Conservation (phyloP, 1,140 invertebrate genomes). For the Bombus superbus region DNA sequence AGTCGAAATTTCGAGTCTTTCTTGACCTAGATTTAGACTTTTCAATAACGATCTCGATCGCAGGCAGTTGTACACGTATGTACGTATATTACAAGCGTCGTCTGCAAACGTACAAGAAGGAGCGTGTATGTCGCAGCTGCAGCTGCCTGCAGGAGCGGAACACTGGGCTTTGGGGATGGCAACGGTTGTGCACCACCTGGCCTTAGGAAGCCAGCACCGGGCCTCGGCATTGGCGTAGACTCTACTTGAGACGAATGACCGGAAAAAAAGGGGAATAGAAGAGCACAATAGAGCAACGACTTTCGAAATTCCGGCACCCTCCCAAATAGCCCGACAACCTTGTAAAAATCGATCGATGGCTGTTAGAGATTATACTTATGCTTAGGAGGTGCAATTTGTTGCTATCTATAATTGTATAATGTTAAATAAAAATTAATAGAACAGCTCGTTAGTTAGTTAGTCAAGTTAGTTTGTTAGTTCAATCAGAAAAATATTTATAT, state of each 20-base stretch:
- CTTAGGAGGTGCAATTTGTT: neutral
- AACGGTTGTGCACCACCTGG: constrained; percentile 81
- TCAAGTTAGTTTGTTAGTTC: no score
- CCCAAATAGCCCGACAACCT: neutral
- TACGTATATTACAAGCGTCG: constrained; percentile 18
- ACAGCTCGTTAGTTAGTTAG: no score
- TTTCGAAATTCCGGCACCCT: constrained; percentile 71
- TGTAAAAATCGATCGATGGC: constrained; percentile 57
- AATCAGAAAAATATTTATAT: no score
- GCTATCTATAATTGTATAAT: neutral
- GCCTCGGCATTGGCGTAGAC: constrained; percentile 74
- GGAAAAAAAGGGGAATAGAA: constrained; percentile 42
- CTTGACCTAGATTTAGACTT: constrained; percentile 34
- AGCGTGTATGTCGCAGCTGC: constrained; percentile 69
- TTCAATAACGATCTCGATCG: constrained; percentile 33
- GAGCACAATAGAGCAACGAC: constrained; percentile 56
- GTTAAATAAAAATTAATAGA: neutral
- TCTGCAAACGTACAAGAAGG: constrained; percentile 29
- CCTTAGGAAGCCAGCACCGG: constrained; percentile 74
- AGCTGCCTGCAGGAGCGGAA: constrained; percentile 73
- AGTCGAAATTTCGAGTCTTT: neutral
- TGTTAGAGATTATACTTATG: neutral
- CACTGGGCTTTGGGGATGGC: constrained; percentile 76
- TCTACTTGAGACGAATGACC: constrained; percentile 51
- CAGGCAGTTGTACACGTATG: constrained; percentile 3